These are phyloP conservation scores for Augochlorella aurata DNA, from an alignment of 2,888 invertebrate genomes.

Conservation along the genomic window DNA sequence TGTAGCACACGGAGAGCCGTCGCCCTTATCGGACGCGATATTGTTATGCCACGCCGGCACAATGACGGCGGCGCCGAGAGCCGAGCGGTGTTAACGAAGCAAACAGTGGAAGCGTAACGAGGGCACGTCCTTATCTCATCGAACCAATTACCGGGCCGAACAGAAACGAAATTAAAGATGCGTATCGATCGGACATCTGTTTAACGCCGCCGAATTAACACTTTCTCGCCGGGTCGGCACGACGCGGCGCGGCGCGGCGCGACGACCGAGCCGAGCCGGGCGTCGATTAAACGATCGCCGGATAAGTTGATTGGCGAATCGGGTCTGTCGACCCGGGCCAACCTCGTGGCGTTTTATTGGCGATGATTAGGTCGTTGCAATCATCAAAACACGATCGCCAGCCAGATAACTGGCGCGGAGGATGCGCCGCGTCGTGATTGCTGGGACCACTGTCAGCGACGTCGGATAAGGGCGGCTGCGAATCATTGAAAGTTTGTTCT, in stretches of 20 bases:
- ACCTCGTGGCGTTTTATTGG: neutral
- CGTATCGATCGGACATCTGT: slow-evolving; percentile 74
- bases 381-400: slow-evolving; percentile 23
- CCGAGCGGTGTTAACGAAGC: slow-evolving; percentile 66
- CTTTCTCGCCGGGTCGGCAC: slow-evolving; percentile 57
- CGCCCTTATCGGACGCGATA: slow-evolving; percentile 55
- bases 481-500: neutral
- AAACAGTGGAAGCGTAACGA: slow-evolving; percentile 62
- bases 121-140: slow-evolving; percentile 67
- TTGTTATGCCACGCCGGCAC: slow-evolving; percentile 51
- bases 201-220: slow-evolving; percentile 76
- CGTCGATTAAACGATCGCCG: slow-evolving; percentile 74
- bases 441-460: neutral
- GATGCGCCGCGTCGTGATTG: neutral
- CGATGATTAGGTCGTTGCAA: slow-evolving; percentile 33
- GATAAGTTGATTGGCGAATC: slow-evolving; percentile 56
- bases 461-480: neutral
- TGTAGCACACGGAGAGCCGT: slow-evolving; percentile 18
- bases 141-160: slow-evolving; percentile 70
- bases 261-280: neutral
- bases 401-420: neutral
- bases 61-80: slow-evolving; percentile 45
- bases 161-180: slow-evolving; percentile 76
- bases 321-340: neutral
- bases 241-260: neutral